These are phyloP conservation scores for Sapajus apella DNA, from an alignment of 2,113 vertebrate genomes.

Conservation along the genomic window DNA sequence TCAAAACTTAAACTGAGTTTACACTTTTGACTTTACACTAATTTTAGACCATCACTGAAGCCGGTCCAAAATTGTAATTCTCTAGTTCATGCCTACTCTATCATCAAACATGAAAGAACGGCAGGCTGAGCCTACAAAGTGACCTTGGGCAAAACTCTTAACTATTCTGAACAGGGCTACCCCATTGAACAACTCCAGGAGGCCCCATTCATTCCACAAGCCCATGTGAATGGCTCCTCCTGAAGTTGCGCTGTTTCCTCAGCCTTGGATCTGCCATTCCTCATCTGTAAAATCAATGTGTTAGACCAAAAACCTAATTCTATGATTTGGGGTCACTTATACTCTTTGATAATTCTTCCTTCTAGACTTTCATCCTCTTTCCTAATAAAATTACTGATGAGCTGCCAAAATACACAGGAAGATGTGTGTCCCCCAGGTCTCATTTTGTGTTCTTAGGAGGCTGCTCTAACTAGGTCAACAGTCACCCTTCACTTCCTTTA, in stretches of 20 bases:
- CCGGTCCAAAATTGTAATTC: neutral
- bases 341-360: conserved; percentile 33
- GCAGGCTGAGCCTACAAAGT: neutral
- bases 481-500: conserved; percentile 61
- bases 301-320: neutral
- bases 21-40: conserved; percentile 16
- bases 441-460: neutral
- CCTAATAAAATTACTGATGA: neutral
- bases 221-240: neutral
- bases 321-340: neutral
- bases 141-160: neutral
- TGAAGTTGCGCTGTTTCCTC: neutral
- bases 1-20: conserved; percentile 40
- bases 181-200: neutral
- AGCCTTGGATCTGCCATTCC: neutral
- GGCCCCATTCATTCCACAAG: neutral
- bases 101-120: conserved; percentile 9
- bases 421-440: neutral
- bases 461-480: conserved; percentile 67
- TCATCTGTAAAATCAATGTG: neutral
- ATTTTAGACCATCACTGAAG: neutral
- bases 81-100: neutral
- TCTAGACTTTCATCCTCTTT: neutral
- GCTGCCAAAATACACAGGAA: neutral
- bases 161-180: neutral